These are phyloP conservation scores for Drosophila picticornis DNA, from an alignment of 2,888 invertebrate genomes.

Conservation along the genomic window DNA sequence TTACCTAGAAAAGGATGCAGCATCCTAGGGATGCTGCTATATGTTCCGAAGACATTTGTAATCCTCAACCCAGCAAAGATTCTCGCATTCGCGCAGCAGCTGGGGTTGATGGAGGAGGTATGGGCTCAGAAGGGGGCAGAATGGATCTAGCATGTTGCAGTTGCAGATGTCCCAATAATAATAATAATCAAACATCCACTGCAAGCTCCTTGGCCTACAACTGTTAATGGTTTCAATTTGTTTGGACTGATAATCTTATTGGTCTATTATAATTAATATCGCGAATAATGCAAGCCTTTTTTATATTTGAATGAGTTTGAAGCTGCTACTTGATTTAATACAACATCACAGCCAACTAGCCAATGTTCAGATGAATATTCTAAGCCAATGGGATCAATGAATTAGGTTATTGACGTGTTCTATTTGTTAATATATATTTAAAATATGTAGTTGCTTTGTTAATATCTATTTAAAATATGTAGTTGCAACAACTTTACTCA, in stretches of 20 bases:
- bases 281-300: background rate
- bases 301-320: too few relatives aligned
- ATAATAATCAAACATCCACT: too few relatives aligned
- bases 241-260: background rate
- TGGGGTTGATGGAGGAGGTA: too few relatives aligned
- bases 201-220: slow-evolving; percentile 1
- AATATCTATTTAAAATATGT: background rate
- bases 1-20: too few relatives aligned
- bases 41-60: too few relatives aligned
- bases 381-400: background rate
- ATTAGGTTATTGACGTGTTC: background rate
- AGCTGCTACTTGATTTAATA: background rate
- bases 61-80: too few relatives aligned
- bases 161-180: too few relatives aligned
- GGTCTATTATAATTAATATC: background rate
- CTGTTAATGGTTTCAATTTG: background rate
- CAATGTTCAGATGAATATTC: background rate
- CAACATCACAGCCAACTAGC: background rate
- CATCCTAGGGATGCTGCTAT: too few relatives aligned
- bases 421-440: background rate
- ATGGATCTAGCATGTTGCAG: too few relatives aligned
- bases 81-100: too few relatives aligned
- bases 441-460: background rate
- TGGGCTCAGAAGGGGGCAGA: too few relatives aligned
- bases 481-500: background rate